phyloP scores from a whole-genome alignment of 1,140 invertebrate species.

The Drosophila sproati region DNA sequence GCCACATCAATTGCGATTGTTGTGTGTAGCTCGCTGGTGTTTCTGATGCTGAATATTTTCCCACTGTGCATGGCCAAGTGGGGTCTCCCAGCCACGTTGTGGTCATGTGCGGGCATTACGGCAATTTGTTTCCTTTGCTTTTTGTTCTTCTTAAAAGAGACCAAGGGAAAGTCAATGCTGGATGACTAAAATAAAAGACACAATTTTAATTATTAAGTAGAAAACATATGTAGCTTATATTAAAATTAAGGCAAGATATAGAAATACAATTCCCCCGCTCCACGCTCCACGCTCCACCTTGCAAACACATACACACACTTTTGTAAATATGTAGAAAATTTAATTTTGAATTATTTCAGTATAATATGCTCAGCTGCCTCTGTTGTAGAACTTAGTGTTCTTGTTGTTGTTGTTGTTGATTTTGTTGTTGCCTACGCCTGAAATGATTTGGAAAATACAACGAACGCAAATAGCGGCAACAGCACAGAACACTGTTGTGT shows the following conservation, averaged over 20 bases:
- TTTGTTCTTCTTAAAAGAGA: constrained; percentile 68
- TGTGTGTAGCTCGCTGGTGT: constrained; percentile 66
- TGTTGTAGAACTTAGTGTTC: constrained; percentile 35
- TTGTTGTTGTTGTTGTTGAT: constrained; percentile 3
- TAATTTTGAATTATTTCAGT: constrained; percentile 70
- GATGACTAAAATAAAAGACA: constrained; percentile 49
- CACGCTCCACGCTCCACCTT: too few relatives aligned
- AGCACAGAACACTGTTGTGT: constrained; percentile 42
- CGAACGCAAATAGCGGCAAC: constrained; percentile 50
- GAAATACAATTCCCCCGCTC: too few relatives aligned
- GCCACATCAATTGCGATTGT: constrained; percentile 63
- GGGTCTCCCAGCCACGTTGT: constrained; percentile 73
- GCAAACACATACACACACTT: neutral
- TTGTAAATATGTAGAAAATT: constrained; percentile 53
- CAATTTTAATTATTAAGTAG: too few relatives aligned
- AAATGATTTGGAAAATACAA: constrained; percentile 69
- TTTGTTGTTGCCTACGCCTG: constrained; percentile 43
- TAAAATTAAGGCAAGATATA: too few relatives aligned
- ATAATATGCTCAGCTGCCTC: constrained; percentile 58
- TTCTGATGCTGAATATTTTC: constrained; percentile 73
- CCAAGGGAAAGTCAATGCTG: constrained; percentile 78
- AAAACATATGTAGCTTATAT: neutral
- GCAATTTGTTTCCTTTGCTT: constrained; percentile 59
- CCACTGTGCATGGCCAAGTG: constrained; percentile 67
- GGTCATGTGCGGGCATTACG: constrained; percentile 60